A percentile compares a stretch with the other conserved stretches of the same genome.
phyloP scores from a whole-genome alignment of 2,888 invertebrate genomes.

The Augochlorella aurata region DNA sequence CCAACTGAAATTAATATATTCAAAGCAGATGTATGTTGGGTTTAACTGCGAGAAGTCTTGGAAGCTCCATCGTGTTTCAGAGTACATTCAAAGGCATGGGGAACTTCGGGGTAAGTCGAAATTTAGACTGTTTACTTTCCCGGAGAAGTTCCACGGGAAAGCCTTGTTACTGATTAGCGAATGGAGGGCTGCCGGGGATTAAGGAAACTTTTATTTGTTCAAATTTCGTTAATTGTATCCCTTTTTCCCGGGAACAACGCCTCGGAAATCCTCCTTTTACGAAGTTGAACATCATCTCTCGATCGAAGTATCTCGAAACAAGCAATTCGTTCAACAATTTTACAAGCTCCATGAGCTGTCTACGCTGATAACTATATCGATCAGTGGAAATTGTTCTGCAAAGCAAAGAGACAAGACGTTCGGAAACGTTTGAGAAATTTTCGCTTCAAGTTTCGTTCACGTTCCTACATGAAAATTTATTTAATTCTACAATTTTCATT shows the following conservation, averaged over 20 bases:
- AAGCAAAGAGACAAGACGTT: neutral
- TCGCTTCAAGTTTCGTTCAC: too few relatives aligned
- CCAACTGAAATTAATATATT: conserved; percentile 9
- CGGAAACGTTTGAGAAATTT: neutral
- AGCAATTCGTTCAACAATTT: neutral
- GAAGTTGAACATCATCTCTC: neutral
- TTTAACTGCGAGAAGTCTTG: conserved; percentile 14
- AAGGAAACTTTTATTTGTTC: conserved; percentile 6
- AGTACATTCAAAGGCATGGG: conserved; percentile 6
- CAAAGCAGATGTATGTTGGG: neutral
- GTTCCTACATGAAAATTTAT: too few relatives aligned
- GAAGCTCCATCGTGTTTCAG: conserved; percentile 5
- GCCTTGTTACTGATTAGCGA: conserved; percentile 14
- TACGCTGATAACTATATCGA: neutral
- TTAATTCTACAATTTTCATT: too few relatives aligned
- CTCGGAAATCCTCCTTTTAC: neutral
- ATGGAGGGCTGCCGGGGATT: neutral
- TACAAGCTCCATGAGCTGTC: neutral
- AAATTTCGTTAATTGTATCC: conserved; percentile 16
- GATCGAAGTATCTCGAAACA: neutral
- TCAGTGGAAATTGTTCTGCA: neutral
- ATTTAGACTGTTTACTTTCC: conserved; percentile 15
- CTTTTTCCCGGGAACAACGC: neutral
- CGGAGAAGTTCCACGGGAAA: neutral
- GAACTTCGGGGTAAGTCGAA: conserved; percentile 4